Conservation (phyloP, 2,113 vertebrate genomes). For the Thunnus thynnus region DNA sequence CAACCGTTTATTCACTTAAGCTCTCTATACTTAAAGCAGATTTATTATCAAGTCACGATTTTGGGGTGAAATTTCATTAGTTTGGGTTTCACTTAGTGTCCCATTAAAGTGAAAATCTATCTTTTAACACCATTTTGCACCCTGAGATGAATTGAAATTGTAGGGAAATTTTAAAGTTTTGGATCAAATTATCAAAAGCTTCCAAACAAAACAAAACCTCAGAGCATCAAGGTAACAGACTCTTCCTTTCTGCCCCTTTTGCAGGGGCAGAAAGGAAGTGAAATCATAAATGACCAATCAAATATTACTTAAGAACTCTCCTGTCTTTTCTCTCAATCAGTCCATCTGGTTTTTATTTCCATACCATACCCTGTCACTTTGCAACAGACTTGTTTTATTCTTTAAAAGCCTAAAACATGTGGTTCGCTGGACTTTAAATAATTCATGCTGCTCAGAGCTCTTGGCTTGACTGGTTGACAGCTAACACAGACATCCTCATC, state of each 20-base stretch:
- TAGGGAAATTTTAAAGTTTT: neutral
- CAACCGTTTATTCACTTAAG: slow-evolving; percentile 45
- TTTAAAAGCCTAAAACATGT: neutral
- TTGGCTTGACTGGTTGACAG: slow-evolving; percentile 5
- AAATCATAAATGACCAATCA: neutral
- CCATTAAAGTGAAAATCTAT: neutral
- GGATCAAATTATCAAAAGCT: neutral
- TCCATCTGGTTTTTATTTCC: neutral
- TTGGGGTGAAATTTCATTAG: slow-evolving; percentile 28
- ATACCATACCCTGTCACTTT: no score
- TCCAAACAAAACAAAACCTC: neutral
- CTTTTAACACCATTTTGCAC: slow-evolving; percentile 4
- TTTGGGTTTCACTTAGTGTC: slow-evolving; percentile 5
- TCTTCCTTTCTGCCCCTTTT: neutral
- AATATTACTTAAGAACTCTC: neutral
- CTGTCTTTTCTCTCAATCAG: no score
- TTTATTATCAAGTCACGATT: slow-evolving; percentile 38
- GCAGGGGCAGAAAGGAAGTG: no score
- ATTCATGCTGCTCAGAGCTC: neutral
- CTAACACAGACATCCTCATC: slow-evolving; percentile 13
- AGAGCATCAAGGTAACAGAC: neutral
- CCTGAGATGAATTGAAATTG: neutral
- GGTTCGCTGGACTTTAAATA: slow-evolving; percentile 1
- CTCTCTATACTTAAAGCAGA: slow-evolving; percentile 35
- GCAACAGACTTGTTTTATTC: neutral